Conservation (phyloP, 2,888 invertebrate genomes). For the Ischnura elegans region DNA sequence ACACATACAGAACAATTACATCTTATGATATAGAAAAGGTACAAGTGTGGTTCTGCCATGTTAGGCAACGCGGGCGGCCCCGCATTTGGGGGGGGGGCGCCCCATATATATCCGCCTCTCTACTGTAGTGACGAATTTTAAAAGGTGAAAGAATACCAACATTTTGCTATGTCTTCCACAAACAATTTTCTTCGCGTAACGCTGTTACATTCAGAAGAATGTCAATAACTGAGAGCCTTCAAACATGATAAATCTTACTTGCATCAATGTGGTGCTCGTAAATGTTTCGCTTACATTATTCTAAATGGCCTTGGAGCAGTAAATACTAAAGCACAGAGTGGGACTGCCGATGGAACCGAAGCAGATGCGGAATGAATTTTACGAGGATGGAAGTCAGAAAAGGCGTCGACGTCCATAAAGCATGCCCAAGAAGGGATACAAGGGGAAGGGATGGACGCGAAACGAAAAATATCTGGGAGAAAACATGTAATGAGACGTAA, state of each 20-base stretch:
- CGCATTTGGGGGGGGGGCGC: too few relatives aligned
- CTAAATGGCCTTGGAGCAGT: not conserved
- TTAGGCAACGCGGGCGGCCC: too few relatives aligned
- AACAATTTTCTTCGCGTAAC: not conserved
- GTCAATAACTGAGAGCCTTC: not conserved
- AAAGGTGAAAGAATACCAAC: too few relatives aligned
- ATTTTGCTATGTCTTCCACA: too few relatives aligned
- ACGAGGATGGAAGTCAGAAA: not conserved
- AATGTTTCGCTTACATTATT: not conserved
- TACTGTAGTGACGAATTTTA: too few relatives aligned
- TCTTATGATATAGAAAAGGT: too few relatives aligned
- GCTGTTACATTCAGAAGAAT: not conserved
- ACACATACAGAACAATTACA: too few relatives aligned
- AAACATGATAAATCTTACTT: not conserved
- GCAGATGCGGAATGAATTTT: not conserved
- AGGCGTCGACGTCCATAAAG: slow-evolving; percentile 1
- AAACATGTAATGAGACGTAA: not conserved
- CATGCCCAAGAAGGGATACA: not conserved
- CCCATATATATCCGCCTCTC: too few relatives aligned
- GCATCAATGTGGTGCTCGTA: not conserved
- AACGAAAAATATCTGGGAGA: not conserved
- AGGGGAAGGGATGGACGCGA: not conserved
- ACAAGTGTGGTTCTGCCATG: too few relatives aligned
- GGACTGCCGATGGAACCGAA: not conserved
- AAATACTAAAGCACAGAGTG: not conserved